Conservation (phyloP, 2,113 vertebrate genomes). For the Polypterus bichir region DNA sequence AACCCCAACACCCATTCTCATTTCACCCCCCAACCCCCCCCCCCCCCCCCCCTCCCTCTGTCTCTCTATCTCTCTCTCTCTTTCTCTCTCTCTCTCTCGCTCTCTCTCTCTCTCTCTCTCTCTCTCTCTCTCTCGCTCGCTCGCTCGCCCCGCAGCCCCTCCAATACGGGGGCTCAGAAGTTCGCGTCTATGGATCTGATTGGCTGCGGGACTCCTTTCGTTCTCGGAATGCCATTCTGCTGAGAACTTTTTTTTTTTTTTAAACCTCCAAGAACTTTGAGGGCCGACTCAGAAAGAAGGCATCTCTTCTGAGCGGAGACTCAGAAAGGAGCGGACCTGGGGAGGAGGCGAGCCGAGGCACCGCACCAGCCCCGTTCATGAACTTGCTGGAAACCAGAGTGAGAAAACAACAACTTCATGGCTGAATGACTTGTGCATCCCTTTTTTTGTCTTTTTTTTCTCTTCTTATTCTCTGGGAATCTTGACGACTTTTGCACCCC, state of each 20-base stretch:
- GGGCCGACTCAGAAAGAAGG: slow-evolving; percentile 39
- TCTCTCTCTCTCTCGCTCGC: no score
- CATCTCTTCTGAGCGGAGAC: slow-evolving; percentile 40
- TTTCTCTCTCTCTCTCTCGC: no score
- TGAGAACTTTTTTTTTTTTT: slow-evolving; percentile 22
- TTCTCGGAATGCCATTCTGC: slow-evolving; percentile 39
- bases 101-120: no score
- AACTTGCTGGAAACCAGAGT: slow-evolving; percentile 41
- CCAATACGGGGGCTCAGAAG: no score
- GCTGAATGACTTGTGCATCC: slow-evolving; percentile 51
- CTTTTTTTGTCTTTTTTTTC: slow-evolving; percentile 19
- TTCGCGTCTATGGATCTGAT: slow-evolving; percentile 26
- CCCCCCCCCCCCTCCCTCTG: no score
- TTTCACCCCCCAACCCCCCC: no score
- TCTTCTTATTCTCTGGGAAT: slow-evolving; percentile 32
- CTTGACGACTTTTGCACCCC: slow-evolving; percentile 32
- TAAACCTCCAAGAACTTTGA: slow-evolving; percentile 38
- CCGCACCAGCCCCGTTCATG: slow-evolving; percentile 34
- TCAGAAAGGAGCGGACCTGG: slow-evolving; percentile 33
- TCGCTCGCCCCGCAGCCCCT: no score
- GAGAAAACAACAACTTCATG: slow-evolving; percentile 40
- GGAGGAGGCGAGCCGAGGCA: slow-evolving; percentile 39
- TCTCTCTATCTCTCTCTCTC: no score
- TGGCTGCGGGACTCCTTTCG: slow-evolving; percentile 28
- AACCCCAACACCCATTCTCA: no score